These are phyloP conservation scores for Drosophila barbarae DNA, from an alignment of 2,888 invertebrate genomes.

Conservation along the genomic window DNA sequence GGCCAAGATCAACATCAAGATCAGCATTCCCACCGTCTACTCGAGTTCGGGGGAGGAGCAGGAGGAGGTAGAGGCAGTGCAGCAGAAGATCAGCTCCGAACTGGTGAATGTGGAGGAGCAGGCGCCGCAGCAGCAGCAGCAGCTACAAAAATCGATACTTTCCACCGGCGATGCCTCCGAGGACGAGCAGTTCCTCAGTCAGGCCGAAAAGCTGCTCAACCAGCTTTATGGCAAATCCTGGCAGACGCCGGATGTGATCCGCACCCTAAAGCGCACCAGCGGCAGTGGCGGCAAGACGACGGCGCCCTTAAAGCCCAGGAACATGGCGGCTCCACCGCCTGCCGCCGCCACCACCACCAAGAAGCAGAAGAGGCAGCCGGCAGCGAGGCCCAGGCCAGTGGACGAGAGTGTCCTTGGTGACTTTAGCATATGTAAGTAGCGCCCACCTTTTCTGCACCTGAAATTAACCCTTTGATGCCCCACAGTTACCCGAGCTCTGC, in stretches of 20 bases:
- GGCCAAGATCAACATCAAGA: constrained; percentile 78
- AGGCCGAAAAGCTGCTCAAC: constrained; percentile 73
- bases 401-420: constrained; percentile 72
- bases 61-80: constrained; percentile 10
- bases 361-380: constrained; percentile 29
- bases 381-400: not conserved
- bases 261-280: constrained; percentile 67
- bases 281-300: constrained; percentile 45
- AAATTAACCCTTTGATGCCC: not conserved
- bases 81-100: not conserved
- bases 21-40: constrained; percentile 69
- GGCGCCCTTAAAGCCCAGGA: constrained; percentile 10
- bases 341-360: not conserved
- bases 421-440: constrained; percentile 75
- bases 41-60: constrained; percentile 47
- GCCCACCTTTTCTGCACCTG: fast-evolving
- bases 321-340: not conserved
- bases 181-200: constrained; percentile 63
- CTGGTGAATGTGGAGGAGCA: not conserved
- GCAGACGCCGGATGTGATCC: constrained; percentile 78
- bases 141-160: constrained; percentile 29
- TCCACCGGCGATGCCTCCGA: constrained; percentile 40
- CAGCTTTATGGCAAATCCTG: constrained; percentile 77
- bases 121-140: not conserved
- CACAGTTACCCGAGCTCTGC: constrained; percentile 48